A percentile compares a stretch with the other conserved stretches of the same genome.
Conservation (phyloP, 2,113 vertebrate species). For the Megaceryle maxima region DNA sequence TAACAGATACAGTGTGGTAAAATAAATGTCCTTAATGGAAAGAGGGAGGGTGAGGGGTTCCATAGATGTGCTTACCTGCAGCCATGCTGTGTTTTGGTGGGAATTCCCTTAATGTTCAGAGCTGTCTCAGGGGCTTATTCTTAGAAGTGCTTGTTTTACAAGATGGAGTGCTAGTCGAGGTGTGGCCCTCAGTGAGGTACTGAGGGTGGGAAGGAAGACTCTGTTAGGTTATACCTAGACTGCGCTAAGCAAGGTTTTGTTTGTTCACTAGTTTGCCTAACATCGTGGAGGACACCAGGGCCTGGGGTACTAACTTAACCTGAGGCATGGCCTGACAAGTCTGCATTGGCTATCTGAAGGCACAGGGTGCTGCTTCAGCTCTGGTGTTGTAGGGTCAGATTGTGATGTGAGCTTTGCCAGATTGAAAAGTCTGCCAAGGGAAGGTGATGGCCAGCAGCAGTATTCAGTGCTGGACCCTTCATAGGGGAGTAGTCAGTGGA, state of each 20-base stretch:
- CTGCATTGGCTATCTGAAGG: rapidly evolving
- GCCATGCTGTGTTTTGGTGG: neutral
- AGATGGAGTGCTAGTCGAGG: neutral
- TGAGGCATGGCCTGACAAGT: rapidly evolving
- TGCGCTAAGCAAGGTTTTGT: neutral
- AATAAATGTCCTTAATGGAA: neutral
- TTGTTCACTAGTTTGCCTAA: rapidly evolving
- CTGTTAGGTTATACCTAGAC: neutral
- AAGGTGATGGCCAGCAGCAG: too few species aligned
- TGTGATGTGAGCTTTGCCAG: neutral
- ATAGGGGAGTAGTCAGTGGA: too few species aligned
- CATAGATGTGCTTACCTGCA: neutral
- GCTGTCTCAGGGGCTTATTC: neutral
- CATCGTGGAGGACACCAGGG: rapidly evolving
- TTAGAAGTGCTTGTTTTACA: neutral
- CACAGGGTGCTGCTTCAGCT: neutral
- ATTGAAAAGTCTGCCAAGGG: too few species aligned
- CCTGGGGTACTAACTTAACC: too few species aligned
- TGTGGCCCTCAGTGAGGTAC: neutral
- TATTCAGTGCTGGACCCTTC: too few species aligned
- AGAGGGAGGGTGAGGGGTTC: rapidly evolving
- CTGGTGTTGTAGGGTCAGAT: rapidly evolving
- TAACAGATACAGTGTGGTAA: neutral
- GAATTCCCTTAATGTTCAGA: neutral
- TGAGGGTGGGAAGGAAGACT: neutral